Percentiles rank a stretch among this genome's conserved stretches.
Evolutionary conservation across 2,797 vertebrate species (phyloP).

Genomic region (Etheostoma perlongum): DNA sequence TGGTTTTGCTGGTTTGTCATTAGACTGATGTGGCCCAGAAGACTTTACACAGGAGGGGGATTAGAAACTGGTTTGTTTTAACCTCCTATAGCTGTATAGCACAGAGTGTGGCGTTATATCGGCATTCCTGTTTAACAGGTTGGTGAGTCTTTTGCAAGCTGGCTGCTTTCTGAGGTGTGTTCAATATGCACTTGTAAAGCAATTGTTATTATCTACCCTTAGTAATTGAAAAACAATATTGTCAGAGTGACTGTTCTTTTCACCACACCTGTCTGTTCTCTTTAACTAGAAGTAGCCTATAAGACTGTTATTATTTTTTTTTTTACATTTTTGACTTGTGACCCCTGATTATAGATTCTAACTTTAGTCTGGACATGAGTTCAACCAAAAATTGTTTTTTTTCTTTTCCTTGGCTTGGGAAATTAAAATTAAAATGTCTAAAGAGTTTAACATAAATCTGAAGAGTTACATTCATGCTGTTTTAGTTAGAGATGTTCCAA

Average conservation of each 20-base stretch:
- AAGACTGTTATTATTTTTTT: too few species aligned
- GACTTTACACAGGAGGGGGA: not conserved
- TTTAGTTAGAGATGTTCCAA: too few species aligned
- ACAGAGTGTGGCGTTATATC: not conserved
- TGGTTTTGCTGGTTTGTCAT: conserved; percentile 9
- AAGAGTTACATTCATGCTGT: too few species aligned
- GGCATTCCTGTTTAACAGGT: conserved; percentile 68
- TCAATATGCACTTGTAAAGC: not conserved
- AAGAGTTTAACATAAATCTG: too few species aligned
- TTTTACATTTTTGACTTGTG: not conserved
- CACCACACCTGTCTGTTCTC: conserved; percentile 7
- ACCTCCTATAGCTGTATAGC: not conserved
- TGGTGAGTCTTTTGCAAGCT: conserved; percentile 34
- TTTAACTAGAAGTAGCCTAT: not conserved
- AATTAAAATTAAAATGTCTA: too few species aligned
- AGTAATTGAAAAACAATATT: not conserved
- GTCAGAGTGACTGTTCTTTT: not conserved
- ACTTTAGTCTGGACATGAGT: not conserved
- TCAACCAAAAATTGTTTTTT: not conserved
- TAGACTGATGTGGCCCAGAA: too few species aligned
- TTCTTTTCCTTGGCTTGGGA: too few species aligned
- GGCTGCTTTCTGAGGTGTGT: conserved; percentile 28
- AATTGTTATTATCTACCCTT: not conserved
- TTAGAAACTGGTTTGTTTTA: conserved; percentile 39
- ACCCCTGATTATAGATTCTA: not conserved